These are phyloP conservation scores for Alectoris magna DNA, from an alignment of 2,797 vertebrate species.

Conservation along the genomic window DNA sequence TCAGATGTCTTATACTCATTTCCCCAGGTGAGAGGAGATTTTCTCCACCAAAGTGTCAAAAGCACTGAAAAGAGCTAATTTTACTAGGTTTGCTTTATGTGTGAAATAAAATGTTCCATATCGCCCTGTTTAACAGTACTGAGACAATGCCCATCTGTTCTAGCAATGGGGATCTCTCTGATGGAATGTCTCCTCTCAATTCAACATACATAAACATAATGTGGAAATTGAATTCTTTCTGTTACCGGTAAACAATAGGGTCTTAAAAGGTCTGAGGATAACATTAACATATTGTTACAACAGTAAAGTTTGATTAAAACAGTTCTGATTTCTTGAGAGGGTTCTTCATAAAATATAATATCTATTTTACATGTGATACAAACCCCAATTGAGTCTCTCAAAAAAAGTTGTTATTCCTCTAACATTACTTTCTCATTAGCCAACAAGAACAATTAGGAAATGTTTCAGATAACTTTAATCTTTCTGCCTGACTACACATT, in stretches of 20 bases:
- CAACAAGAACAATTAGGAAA: conserved; percentile 70
- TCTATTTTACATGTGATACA: conserved; percentile 31
- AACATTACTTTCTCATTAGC: conserved; percentile 66
- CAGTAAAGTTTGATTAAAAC: conserved; percentile 23
- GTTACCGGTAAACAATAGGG: background rate
- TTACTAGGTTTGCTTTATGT: background rate
- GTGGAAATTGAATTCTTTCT: conserved; percentile 11
- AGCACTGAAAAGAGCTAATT: conserved; percentile 33
- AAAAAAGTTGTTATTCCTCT: conserved; percentile 36
- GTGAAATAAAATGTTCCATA: conserved; percentile 23
- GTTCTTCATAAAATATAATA: background rate
- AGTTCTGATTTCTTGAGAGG: conserved; percentile 20
- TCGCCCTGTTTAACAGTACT: background rate
- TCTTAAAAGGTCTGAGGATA: conserved; percentile 37
- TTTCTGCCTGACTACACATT: conserved; percentile 56
- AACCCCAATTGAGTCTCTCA: background rate
- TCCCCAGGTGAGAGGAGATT: conserved; percentile 38
- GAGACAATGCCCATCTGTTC: conserved; percentile 69
- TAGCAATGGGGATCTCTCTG: conserved; percentile 28
- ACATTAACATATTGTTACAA: conserved; percentile 22
- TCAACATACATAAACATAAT: conserved; percentile 25
- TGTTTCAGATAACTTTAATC: conserved; percentile 70
- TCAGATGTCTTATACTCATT: conserved; percentile 46
- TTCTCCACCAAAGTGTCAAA: conserved; percentile 47
- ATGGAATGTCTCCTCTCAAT: conserved; percentile 2